These are phyloP conservation scores for Nomada fabriciana DNA, from an alignment of 2,888 invertebrate species.

Conservation along the genomic window DNA sequence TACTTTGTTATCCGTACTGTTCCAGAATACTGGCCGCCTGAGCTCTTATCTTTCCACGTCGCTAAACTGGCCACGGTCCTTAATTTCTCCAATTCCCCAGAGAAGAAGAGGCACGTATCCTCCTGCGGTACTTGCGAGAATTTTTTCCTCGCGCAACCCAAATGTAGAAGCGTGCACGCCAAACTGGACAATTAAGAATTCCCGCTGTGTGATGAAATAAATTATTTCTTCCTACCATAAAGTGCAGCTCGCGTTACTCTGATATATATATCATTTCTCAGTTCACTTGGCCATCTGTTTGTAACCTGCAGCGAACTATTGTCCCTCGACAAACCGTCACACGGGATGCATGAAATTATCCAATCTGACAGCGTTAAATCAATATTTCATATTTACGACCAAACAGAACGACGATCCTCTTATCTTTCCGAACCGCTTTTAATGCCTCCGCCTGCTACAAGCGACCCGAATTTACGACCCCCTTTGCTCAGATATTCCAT, in stretches of 20 bases:
- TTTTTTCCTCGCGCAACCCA: too few relatives aligned
- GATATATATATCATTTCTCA: too few relatives aligned
- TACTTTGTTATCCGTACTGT: constrained; percentile 66
- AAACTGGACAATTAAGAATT: too few relatives aligned
- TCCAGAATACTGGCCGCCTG: constrained; percentile 58
- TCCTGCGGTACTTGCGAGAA: too few relatives aligned
- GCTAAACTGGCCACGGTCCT: constrained; percentile 43
- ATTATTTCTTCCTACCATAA: too few relatives aligned
- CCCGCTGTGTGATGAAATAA: too few relatives aligned
- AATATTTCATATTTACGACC: constrained; percentile 36
- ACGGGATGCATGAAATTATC: constrained; percentile 28
- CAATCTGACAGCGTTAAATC: constrained; percentile 31
- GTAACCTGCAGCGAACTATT: too few relatives aligned
- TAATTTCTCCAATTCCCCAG: constrained; percentile 2
- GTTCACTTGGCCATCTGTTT: too few relatives aligned
- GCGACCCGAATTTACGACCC: constrained; percentile 17
- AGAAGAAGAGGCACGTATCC: too few relatives aligned
- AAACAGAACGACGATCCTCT: constrained; percentile 3
- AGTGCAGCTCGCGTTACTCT: too few relatives aligned
- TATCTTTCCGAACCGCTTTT: constrained; percentile 23
- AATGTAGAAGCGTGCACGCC: too few relatives aligned
- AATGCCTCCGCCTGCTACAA: constrained; percentile 7
- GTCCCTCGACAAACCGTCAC: not conserved
- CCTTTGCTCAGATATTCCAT: too few relatives aligned
- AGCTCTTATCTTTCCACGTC: constrained; percentile 60